Percentiles rank a stretch among this genome's conserved stretches.
These are phyloP conservation scores for Natator depressus DNA, from an alignment of 2,113 vertebrate species.

Conservation along the genomic window DNA sequence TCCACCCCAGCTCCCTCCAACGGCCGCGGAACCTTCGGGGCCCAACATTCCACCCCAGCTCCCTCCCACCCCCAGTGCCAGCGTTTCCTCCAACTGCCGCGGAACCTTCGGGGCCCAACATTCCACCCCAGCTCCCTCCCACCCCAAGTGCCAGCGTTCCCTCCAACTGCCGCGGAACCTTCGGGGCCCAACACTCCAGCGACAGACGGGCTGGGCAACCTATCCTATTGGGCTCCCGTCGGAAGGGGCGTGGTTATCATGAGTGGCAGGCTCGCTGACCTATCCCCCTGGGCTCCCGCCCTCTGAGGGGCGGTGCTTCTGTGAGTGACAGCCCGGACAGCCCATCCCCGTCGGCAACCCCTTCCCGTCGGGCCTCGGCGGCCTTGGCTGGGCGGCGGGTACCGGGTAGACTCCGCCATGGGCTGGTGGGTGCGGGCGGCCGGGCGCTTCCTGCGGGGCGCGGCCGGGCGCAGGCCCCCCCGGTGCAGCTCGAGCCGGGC, in stretches of 20 bases:
- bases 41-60: too few relatives aligned
- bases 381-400: constrained; percentile 23
- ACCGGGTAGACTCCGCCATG: constrained; percentile 52
- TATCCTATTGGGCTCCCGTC: too few relatives aligned
- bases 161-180: background rate
- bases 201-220: too few relatives aligned
- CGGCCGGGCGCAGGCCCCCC: constrained; percentile 42
- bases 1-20: background rate
- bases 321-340: background rate
- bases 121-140: background rate
- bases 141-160: background rate
- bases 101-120: background rate
- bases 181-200: too few relatives aligned
- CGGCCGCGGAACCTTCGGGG: background rate
- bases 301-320: fast-evolving
- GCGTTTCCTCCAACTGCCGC: too few relatives aligned
- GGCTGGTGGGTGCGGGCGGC: constrained; percentile 51
- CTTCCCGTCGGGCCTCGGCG: background rate
- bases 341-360: background rate
- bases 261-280: background rate
- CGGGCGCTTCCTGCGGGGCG: constrained; percentile 45
- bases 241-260: background rate
- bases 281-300: background rate
- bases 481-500: constrained; percentile 49
- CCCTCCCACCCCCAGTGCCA: background rate